A percentile compares a stretch with the other conserved stretches of the same genome.
These are phyloP conservation scores for Eucera pruinosa DNA, from an alignment of 2,888 invertebrate species.

Conservation along the genomic window DNA sequence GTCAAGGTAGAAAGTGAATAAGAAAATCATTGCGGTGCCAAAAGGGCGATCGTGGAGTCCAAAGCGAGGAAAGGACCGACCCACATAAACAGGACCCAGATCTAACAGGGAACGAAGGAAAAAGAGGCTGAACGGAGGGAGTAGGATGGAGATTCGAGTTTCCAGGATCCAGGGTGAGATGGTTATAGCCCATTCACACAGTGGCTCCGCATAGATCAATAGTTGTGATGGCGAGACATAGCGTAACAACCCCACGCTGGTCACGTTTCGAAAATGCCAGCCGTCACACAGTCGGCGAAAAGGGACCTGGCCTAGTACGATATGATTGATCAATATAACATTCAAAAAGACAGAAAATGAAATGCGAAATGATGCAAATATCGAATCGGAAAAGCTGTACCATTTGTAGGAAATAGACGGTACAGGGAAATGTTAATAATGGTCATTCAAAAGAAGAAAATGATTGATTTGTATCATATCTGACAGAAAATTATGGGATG, in stretches of 20 bases:
- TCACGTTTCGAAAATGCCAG: slow-evolving; percentile 42
- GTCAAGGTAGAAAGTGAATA: slow-evolving; percentile 1
- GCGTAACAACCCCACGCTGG: slow-evolving; percentile 74
- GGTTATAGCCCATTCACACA: slow-evolving; percentile 80
- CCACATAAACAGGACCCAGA: slow-evolving; percentile 8
- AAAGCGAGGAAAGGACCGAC: background rate
- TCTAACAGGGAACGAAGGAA: background rate
- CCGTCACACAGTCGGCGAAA: slow-evolving; percentile 6
- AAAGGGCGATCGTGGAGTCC: background rate
- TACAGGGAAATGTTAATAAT: no score
- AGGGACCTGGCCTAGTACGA: slow-evolving; percentile 4
- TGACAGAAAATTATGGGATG: no score
- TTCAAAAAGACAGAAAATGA: background rate
- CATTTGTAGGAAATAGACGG: no score
- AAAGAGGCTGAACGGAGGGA: slow-evolving; percentile 16
- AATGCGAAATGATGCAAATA: background rate
- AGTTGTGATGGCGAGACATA: slow-evolving; percentile 80
- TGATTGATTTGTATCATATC: no score
- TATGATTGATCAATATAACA: background rate
- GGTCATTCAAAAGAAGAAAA: no score
- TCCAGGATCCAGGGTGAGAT: slow-evolving; percentile 72
- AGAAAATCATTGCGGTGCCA: background rate
- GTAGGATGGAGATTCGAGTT: slow-evolving; percentile 52
- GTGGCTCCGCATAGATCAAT: slow-evolving; percentile 78
- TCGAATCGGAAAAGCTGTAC: no score